Evolutionary conservation across 2,888 invertebrate genomes (phyloP), one percentile per base, ranked within the genome.

Genomic region (Volucella zonaria): DNA sequence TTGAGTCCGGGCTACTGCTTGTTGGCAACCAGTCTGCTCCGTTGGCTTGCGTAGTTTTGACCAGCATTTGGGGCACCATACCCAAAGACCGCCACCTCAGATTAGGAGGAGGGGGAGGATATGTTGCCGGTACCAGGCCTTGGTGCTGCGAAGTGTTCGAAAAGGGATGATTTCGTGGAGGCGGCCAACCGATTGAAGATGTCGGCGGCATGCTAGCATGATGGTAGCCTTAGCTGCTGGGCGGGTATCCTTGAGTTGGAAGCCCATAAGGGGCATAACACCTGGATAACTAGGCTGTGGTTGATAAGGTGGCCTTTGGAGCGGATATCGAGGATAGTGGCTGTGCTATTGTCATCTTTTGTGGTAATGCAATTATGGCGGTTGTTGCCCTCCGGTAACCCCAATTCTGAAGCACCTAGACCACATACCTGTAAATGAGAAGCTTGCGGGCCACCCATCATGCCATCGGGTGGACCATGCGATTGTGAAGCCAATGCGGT

Each of bases 231-330:
- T 92, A 93, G 68, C 93, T 92, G 2, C 93, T 93, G 11, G 95
- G 93, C 9, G 94, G 95, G 88, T 95, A 95, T 6, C 94, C 90
- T 87, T 91, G 92, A 0, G 90, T 81, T n/a, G 91, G 92, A 8
- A 91, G 91, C 1, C 91, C 91, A 74, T 92, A 92, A 3, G 88
- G 87, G 88, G 89, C 90, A 89, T 89, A 12, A 88, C 88, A 15
- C 88, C 89, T 0, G 94, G 94, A 88, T 94, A 95, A 3, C 94
- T 93, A 64, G 94, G 92, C 86, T 92, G 92, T 43, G 94, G 93
- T 73, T 94, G 94, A 88, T 94, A 95, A 40, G 91, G 90, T 82
- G 73, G 92, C 88, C 90, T 92, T 49, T 95, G 94, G 23, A 91
- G 91, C 23, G 95, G 92, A 88, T 92, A 92, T 10, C 92, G 91